Evolutionary conservation across 2,797 vertebrate species (phyloP).

Genomic region (Bryconaethiops microstoma): DNA sequence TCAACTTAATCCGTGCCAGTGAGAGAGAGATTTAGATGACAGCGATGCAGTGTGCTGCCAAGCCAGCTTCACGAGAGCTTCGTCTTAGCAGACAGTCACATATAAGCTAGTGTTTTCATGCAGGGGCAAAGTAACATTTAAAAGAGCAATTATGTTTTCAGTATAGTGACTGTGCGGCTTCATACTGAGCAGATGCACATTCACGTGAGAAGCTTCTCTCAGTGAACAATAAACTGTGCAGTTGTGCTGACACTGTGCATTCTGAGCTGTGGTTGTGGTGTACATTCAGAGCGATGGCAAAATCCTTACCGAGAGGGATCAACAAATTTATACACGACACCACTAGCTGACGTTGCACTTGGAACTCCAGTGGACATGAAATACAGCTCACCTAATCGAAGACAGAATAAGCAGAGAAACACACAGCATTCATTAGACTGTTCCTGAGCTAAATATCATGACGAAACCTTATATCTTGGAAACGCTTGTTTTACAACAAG

Average conservation of each 20-base stretch:
- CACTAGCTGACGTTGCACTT: slow-evolving; percentile 83
- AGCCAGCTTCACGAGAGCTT: slow-evolving; percentile 29
- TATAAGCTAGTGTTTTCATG: slow-evolving; percentile 33
- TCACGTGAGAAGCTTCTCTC: slow-evolving; percentile 16
- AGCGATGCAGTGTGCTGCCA: slow-evolving; percentile 53
- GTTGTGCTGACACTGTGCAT: background rate
- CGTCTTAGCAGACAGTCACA: slow-evolving; percentile 22
- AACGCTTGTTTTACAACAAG: background rate
- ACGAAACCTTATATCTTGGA: background rate
- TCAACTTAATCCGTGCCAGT: slow-evolving; percentile 44
- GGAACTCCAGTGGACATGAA: slow-evolving; percentile 91
- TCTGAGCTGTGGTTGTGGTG: slow-evolving; percentile 5
- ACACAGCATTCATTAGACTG: background rate
- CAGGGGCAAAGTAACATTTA: background rate
- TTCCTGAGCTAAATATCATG: background rate
- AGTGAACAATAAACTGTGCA: background rate
- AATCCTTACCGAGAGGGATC: slow-evolving; percentile 88
- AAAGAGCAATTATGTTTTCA: slow-evolving; percentile 2
- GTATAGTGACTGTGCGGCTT: background rate
- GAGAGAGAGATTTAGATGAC: slow-evolving; percentile 54
- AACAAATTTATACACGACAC: slow-evolving; percentile 91
- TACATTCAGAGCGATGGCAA: background rate
- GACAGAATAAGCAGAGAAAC: slow-evolving; percentile 1
- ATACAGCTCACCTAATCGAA: slow-evolving; percentile 87
- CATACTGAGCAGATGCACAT: slow-evolving; percentile 51